Evolutionary conservation across 2,888 invertebrate species (phyloP).

Genomic region (Sthenelais limicola): DNA sequence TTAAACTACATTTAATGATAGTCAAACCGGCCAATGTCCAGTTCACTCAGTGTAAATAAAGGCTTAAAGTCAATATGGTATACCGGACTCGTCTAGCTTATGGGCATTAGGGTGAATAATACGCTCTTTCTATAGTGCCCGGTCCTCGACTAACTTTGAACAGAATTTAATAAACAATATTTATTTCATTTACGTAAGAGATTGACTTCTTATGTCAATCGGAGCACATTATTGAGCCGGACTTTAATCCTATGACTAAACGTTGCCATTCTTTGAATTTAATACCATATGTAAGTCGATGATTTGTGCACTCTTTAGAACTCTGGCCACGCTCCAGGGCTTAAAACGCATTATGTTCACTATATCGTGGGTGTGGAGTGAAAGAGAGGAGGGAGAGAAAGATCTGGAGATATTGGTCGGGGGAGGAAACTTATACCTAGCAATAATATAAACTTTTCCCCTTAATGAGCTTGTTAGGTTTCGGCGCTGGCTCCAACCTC

Average conservation of each 20-base stretch:
- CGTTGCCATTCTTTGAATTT: slow-evolving; percentile 26
- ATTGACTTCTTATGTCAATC: slow-evolving; percentile 36
- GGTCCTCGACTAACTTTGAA: not conserved
- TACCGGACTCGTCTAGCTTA: slow-evolving; percentile 13
- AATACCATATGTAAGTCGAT: slow-evolving; percentile 22
- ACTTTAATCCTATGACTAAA: slow-evolving; percentile 23
- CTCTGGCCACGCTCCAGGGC: no score
- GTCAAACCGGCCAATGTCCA: slow-evolving; percentile 12
- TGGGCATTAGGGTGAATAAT: slow-evolving; percentile 25
- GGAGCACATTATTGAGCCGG: slow-evolving; percentile 18
- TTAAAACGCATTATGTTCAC: no score
- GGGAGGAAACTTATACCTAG: slow-evolving; percentile 1
- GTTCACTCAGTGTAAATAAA: slow-evolving; percentile 4
- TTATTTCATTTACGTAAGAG: slow-evolving; percentile 34
- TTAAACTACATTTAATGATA: slow-evolving; percentile 28
- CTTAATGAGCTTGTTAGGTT: slow-evolving; percentile 23
- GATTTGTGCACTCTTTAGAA: not conserved
- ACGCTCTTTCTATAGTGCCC: slow-evolving; percentile 8
- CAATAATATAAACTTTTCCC: slow-evolving; percentile 25
- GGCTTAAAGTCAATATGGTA: slow-evolving; percentile 24
- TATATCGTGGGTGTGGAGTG: not conserved
- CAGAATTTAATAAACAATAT: slow-evolving; percentile 34
- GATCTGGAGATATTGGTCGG: not conserved
- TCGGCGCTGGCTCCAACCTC: no score
- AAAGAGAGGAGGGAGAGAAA: not conserved